These are phyloP conservation scores for Dexiosoma caninum DNA, from an alignment of 2,888 invertebrate species.

Conservation along the genomic window DNA sequence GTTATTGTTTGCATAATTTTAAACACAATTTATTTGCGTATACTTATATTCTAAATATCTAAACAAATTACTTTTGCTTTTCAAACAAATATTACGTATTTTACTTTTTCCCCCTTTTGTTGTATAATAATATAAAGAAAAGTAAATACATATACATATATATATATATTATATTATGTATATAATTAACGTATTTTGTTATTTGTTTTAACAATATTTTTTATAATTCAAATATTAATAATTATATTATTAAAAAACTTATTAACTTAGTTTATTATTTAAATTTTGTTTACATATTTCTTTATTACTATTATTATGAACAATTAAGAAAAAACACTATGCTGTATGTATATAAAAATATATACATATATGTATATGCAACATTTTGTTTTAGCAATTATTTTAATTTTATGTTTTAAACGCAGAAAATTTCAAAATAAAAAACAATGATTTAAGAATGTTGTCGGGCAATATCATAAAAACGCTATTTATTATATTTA, in stretches of 20 bases:
- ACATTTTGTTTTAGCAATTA: conserved; percentile 26
- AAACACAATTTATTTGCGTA: neutral
- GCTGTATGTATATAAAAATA: conserved; percentile 18
- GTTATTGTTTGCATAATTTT: neutral
- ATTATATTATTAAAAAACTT: neutral
- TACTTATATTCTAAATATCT: neutral
- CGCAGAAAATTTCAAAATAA: conserved; percentile 32
- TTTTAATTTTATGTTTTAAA: conserved; percentile 33
- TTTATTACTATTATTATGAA: conserved; percentile 30
- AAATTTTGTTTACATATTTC: conserved; percentile 22
- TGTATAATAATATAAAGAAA: conserved; percentile 45
- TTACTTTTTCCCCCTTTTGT: conserved; percentile 7
- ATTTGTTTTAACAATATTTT: conserved; percentile 43
- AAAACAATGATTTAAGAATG: conserved; percentile 19
- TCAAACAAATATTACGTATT: neutral
- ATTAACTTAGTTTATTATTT: conserved; percentile 29
- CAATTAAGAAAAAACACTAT: conserved; percentile 20
- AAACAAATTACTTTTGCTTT: neutral
- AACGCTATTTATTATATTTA: conserved; percentile 62
- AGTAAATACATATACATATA: neutral
- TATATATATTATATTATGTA: too few species aligned
- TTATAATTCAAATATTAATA: conserved; percentile 35
- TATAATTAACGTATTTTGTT: too few species aligned
- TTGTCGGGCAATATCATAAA: conserved; percentile 60
- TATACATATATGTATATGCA: neutral